phyloP scores from a whole-genome alignment of 2,113 vertebrate genomes.

The Myocastor coypus region DNA sequence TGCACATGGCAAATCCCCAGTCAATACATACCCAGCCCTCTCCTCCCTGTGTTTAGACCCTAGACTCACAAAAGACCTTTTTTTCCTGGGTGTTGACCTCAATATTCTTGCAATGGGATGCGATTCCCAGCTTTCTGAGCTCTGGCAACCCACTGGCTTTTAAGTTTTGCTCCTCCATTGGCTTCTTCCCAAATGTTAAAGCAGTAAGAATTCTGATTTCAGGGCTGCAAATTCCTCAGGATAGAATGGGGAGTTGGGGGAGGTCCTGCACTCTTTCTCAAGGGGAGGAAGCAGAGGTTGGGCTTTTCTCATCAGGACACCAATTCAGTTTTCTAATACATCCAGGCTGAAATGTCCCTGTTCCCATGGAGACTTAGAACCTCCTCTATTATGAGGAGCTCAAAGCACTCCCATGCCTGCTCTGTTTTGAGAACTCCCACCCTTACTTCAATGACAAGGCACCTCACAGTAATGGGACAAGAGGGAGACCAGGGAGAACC shows the following conservation, averaged over 20 bases:
- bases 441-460: neutral
- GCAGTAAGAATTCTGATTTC: neutral
- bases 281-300: neutral
- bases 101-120: neutral
- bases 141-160: neutral
- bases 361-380: neutral
- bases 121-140: neutral
- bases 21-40: neutral
- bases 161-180: neutral
- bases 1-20: no score
- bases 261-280: neutral
- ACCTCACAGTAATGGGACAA: neutral
- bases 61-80: neutral
- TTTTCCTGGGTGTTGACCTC: neutral
- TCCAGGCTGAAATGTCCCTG: neutral
- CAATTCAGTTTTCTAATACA: neutral
- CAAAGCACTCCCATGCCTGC: neutral
- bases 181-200: neutral
- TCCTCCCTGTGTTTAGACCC: neutral
- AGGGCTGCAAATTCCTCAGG: neutral
- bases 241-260: fast-evolving
- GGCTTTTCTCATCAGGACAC: neutral
- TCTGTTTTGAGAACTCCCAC: neutral
- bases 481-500: neutral
- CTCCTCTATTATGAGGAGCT: neutral